A percentile compares a stretch with the other conserved stretches of the same genome.
These are phyloP conservation scores for Mesoligia furuncula DNA, from an alignment of 2,888 invertebrate species.

Conservation along the genomic window DNA sequence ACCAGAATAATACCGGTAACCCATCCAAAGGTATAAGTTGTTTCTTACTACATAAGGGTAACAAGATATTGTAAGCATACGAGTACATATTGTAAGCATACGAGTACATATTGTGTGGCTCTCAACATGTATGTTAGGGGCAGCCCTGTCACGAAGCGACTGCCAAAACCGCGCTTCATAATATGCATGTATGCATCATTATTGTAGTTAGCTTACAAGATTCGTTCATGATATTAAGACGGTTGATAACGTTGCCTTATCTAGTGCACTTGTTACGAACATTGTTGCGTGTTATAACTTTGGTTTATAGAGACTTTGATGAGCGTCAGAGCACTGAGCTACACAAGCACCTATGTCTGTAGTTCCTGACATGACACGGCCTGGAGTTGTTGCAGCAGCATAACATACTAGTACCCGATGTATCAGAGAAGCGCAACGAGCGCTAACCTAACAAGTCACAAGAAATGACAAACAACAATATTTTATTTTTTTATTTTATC, in stretches of 20 bases:
- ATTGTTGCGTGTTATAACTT: slow-evolving; percentile 3
- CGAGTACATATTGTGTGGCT: neutral
- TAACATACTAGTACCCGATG: neutral
- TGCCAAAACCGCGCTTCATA: slow-evolving; percentile 19
- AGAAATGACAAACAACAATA: neutral
- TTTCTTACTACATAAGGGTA: neutral
- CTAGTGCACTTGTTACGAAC: slow-evolving; percentile 5
- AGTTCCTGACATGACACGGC: neutral
- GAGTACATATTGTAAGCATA: no score
- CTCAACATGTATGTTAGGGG: neutral
- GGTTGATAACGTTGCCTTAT: slow-evolving; percentile 6
- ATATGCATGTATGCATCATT: slow-evolving; percentile 18
- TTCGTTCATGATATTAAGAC: slow-evolving; percentile 25
- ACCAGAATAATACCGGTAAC: neutral
- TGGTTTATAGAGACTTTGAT: neutral
- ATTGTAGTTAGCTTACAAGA: slow-evolving; percentile 30
- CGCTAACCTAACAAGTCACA: neutral
- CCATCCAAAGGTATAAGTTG: neutral
- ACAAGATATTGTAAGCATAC: neutral
- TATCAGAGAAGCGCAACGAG: neutral
- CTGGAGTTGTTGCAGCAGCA: neutral
- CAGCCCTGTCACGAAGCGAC: slow-evolving; percentile 11
- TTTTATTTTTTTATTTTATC: no score
- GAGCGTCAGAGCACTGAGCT: neutral
- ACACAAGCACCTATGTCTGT: neutral